Base-by-base conservation (phyloP, 1,140 invertebrate species). In the Tetramorium parvispinum region DNA sequence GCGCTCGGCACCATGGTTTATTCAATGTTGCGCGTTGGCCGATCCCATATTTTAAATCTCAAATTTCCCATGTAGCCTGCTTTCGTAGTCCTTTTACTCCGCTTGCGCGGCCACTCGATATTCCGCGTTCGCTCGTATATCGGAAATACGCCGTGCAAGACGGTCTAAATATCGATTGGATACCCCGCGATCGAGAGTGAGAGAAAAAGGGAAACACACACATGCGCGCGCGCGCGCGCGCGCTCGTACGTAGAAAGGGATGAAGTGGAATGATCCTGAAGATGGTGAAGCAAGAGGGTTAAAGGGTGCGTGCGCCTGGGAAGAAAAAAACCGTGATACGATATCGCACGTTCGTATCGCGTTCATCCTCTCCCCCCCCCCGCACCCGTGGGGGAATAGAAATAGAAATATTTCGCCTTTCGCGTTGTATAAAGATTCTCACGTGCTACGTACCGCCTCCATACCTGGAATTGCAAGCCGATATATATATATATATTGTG, bases 1-100 rank as follows among this genome's bases (percentile, higher is more conserved):
- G 68, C 79, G 18, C 68, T 73, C 66, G 68, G 51, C 40, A 32
- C 40, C 68, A 83, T 75, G 40, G 79, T 83, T 83, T 83, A 83
- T 83, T 83, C 79, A 83, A 61, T 61, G 53, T 83, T 73, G 49
- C 79, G 49, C 79, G 70, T 73, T 61, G 27, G 55, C 55, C 77
- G 68, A 73, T 73, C 40, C 27, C 27, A 75, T 75, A 83, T 73
- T 85, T 85, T 85, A 85, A 85, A 85, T 85, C 73, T 78, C 82
- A 85, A 85, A 85, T 78, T 85, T 85, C 32, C 46, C 57, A 53
- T 40, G 55, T 18, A 85, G 57, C 71, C 8, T 40, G 37, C 77
- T 55, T 46, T n/a, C 40, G 24, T 70, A 46, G 53, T 43, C 68
- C 43, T 73, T 75, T 75, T 65, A 66, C 32, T 61, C n/a, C 32